Evolutionary conservation across 1,140 invertebrate species (phyloP), one percentile per base, ranked within the genome.

Genomic region (Ceratina calcarata): DNA sequence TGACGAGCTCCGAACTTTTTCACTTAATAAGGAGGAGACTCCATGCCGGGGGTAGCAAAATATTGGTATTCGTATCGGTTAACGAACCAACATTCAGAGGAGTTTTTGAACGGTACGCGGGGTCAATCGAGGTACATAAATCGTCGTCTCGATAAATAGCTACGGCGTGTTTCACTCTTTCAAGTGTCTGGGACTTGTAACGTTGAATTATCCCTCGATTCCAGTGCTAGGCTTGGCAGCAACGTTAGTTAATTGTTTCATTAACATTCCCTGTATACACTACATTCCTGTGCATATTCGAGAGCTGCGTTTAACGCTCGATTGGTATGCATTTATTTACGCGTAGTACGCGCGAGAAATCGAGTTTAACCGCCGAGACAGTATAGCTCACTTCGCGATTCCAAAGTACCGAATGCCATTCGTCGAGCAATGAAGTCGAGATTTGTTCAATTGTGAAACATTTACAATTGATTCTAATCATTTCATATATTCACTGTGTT

Each of bases 181-280:
- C 51, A 0, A 18, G 18, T 20, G 20, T 76, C 64, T 49, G 37
- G 18, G 74, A 69, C 61, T 69, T 53, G 73, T 57, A 13, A 22
- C 24, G 20, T 18, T 45, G 76, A 57, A 55, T 78, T 45, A 78
- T 72, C 20, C 16, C 6, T 55, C 16, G 58, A 53, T 55, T 55
- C 16, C 20, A 57, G 20, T 15, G 49, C 22, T 15, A 15, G 10
- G 2, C 75, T 49, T 45, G 64, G 10, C 37, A 22, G 27, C 16
- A 24, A 55, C 20, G 60, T 45, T 57, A 7, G 60, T 55, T 78
- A 78, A 78, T 78, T 78, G 76, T 78, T 78, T 78, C 69, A 78
- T 78, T 78, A 72, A 72, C 69, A 78, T 78, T 78, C 76, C 51
- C 6, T 13, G 76, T 78, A 65, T 78, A 65, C 45, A 78, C 76